Conservation (phyloP, 2,888 invertebrate genomes). For the Escarpia spicata region DNA sequence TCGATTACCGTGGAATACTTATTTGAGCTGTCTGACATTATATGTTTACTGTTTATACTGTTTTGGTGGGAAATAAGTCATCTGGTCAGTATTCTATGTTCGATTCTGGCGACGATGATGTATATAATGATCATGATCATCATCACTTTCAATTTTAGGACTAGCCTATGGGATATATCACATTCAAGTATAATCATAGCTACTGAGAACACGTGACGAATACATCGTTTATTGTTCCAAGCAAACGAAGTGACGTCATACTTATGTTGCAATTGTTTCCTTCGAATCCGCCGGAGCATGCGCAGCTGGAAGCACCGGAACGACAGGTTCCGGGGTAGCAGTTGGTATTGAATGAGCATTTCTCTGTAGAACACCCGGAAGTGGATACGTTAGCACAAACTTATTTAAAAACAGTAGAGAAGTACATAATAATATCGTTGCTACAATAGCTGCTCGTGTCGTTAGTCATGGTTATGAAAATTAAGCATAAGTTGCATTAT, state of each 20-base stretch:
- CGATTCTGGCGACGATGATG: not conserved
- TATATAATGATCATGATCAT: not conserved
- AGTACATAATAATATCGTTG: not conserved
- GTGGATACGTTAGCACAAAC: too few species aligned
- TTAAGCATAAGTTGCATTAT: too few species aligned
- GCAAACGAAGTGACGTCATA: not conserved
- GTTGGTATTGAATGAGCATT: not conserved
- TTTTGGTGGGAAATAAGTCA: too few species aligned
- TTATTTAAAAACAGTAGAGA: too few species aligned
- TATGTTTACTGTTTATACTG: too few species aligned
- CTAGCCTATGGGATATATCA: not conserved
- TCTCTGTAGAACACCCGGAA: not conserved
- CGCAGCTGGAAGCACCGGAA: not conserved
- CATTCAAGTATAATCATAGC: not conserved
- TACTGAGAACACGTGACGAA: not conserved
- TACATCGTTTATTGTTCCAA: not conserved
- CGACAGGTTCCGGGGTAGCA: conserved; percentile 1
- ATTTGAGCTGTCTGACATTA: too few species aligned
- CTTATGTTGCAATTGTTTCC: conserved; percentile 5
- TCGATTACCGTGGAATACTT: too few species aligned
- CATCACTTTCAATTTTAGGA: not conserved
- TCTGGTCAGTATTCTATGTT: not conserved
- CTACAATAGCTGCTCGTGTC: not conserved
- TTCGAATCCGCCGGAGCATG: not conserved
- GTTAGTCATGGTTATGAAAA: too few species aligned